phyloP scores from a whole-genome alignment of 2,113 vertebrate genomes.

The Prunella fulvescens region DNA sequence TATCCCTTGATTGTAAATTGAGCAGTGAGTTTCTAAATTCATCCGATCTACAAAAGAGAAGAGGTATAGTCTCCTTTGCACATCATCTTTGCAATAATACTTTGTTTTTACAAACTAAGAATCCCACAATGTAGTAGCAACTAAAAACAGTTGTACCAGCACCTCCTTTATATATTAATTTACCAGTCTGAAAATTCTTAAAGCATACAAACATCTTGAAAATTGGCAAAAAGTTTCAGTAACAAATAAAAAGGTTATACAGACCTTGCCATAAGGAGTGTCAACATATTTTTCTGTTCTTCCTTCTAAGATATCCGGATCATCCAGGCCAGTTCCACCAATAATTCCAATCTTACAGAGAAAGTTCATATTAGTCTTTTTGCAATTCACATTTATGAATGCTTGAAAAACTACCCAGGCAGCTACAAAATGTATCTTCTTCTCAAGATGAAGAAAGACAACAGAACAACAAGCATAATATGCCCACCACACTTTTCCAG shows the following conservation, averaged over 20 bases:
- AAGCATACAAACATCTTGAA: neutral
- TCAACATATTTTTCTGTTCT: slow-evolving; percentile 91
- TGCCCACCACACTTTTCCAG: neutral
- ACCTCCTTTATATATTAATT: neutral
- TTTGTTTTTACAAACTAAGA: neutral
- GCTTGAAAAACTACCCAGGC: neutral
- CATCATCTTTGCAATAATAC: neutral
- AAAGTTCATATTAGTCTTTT: neutral
- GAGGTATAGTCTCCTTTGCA: neutral
- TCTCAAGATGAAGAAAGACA: neutral
- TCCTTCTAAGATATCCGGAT: slow-evolving; percentile 93
- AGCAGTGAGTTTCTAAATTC: neutral
- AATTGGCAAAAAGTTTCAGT: neutral
- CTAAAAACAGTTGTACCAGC: neutral
- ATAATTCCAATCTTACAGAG: slow-evolving; percentile 90
- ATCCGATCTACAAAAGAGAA: neutral
- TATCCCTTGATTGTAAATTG: neutral
- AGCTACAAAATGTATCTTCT: neutral
- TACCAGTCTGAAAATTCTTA: neutral
- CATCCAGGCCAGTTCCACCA: slow-evolving; percentile 92
- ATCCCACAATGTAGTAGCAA: neutral
- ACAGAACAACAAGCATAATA: neutral
- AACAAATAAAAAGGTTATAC: neutral
- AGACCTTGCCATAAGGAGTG: slow-evolving; percentile 94
- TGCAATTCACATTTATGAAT: neutral